Evolutionary conservation across 1,140 invertebrate genomes (phyloP).

Genomic region (Ruditapes philippinarum): DNA sequence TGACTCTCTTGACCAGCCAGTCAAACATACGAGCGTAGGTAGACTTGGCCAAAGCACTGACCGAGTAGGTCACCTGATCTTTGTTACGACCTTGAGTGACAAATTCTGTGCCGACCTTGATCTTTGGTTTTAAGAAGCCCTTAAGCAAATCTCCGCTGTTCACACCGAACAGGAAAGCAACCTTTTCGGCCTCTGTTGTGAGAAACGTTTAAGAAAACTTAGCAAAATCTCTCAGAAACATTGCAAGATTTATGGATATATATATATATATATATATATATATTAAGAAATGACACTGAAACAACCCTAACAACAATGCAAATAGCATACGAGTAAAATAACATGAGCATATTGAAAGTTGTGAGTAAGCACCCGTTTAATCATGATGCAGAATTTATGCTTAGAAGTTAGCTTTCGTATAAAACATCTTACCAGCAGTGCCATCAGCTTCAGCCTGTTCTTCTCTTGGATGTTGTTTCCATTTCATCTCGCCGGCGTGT

Average conservation of each 20-base stretch:
- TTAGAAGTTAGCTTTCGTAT: no score
- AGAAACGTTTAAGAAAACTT: no score
- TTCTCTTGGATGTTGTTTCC: conserved; percentile 99
- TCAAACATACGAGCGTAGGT: conserved; percentile 98
- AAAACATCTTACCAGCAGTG: conserved; percentile 89
- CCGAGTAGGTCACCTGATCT: conserved; percentile 96
- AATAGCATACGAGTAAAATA: no score
- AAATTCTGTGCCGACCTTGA: conserved; percentile 94
- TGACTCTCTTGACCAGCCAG: conserved; percentile 99
- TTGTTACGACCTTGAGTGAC: conserved; percentile 99
- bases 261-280: no score
- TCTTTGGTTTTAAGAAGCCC: conserved; percentile 88
- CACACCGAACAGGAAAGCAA: conserved; percentile 94
- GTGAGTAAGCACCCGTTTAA: no score
- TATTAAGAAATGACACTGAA: no score
- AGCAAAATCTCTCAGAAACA: no score
- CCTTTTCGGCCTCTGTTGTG: conserved; percentile 97
- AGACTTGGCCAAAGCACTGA: conserved; percentile 98
- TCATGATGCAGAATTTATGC: no score
- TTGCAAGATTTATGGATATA: no score
- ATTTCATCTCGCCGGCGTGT: conserved; percentile 99
- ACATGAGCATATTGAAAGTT: no score
- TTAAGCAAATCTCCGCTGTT: conserved; percentile 88
- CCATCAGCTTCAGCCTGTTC: conserved; percentile 99
- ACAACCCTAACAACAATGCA: no score